Conservation (phyloP, 2,888 invertebrate species). For the Eugnorisma glareosa region DNA sequence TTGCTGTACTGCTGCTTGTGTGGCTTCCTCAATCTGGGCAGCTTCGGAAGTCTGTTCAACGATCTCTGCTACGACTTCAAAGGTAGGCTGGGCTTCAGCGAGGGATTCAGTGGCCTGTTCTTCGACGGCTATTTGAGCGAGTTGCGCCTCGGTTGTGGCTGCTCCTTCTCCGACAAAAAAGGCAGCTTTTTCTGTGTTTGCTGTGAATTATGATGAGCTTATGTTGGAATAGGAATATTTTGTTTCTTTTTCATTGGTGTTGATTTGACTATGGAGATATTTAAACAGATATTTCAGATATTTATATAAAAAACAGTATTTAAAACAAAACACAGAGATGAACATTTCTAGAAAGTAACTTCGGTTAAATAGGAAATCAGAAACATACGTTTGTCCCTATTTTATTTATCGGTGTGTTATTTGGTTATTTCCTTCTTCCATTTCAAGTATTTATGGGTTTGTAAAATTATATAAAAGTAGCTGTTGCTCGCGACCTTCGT, state of each 20-base stretch:
- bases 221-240: background rate
- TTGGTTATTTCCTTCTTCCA: background rate
- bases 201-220: constrained; percentile 39
- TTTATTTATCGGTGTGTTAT: background rate
- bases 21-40: constrained; percentile 35
- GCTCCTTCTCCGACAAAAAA: constrained; percentile 58
- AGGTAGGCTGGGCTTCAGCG: constrained; percentile 44
- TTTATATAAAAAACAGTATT: background rate
- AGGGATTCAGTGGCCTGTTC: constrained; percentile 57
- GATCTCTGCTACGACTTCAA: constrained; percentile 41
- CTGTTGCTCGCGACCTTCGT: too few species aligned
- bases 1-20: constrained; percentile 47
- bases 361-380: background rate
- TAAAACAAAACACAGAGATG: background rate
- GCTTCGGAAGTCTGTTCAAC: constrained; percentile 38
- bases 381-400: background rate
- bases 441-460: background rate
- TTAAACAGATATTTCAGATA: too few species aligned
- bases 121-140: constrained; percentile 34
- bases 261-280: background rate
- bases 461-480: background rate
- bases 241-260: background rate
- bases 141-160: constrained; percentile 47
- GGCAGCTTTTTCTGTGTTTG: constrained; percentile 53
- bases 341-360: background rate